Conservation (phyloP, 2,113 vertebrate genomes). For the Callospermophilus lateralis region DNA sequence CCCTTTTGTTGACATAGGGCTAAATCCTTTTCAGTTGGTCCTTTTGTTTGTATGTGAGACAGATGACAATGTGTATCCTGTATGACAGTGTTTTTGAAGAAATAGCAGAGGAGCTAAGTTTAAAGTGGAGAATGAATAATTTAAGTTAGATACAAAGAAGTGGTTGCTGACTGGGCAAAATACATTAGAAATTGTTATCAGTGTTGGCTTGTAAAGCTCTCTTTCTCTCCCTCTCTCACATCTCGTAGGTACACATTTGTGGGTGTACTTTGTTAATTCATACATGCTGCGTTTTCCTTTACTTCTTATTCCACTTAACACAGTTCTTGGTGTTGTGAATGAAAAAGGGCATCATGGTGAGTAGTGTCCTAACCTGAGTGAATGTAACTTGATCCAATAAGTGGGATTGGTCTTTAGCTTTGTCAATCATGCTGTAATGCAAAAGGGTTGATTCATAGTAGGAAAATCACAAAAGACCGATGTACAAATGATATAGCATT, state of each 20-base stretch:
- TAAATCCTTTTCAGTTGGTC: slow-evolving; percentile 34
- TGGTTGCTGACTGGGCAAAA: slow-evolving; percentile 8
- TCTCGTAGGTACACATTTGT: neutral
- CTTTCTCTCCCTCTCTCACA: neutral
- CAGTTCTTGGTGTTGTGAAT: neutral
- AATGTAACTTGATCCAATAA: slow-evolving; percentile 22
- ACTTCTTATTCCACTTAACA: neutral
- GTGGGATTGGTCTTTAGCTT: slow-evolving; percentile 18
- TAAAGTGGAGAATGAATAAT: slow-evolving; percentile 33
- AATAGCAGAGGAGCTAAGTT: neutral
- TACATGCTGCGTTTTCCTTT: slow-evolving; percentile 41
- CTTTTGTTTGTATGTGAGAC: slow-evolving; percentile 24
- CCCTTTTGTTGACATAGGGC: slow-evolving; percentile 3
- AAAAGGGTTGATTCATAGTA: slow-evolving; percentile 26
- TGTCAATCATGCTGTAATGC: neutral
- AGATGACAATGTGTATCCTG: slow-evolving; percentile 50
- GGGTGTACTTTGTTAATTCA: slow-evolving; percentile 13
- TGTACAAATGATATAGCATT: slow-evolving; percentile 3
- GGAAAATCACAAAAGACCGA: neutral
- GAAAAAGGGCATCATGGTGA: neutral
- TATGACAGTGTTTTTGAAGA: slow-evolving; percentile 50
- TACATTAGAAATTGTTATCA: neutral
- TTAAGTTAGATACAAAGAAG: slow-evolving; percentile 37
- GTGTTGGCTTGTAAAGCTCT: neutral
- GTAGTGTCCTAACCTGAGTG: neutral